Percentiles rank a stretch among this genome's conserved stretches.
These are phyloP conservation scores for Phylloscopus trochilus DNA, from an alignment of 2,113 vertebrate genomes.

Conservation along the genomic window DNA sequence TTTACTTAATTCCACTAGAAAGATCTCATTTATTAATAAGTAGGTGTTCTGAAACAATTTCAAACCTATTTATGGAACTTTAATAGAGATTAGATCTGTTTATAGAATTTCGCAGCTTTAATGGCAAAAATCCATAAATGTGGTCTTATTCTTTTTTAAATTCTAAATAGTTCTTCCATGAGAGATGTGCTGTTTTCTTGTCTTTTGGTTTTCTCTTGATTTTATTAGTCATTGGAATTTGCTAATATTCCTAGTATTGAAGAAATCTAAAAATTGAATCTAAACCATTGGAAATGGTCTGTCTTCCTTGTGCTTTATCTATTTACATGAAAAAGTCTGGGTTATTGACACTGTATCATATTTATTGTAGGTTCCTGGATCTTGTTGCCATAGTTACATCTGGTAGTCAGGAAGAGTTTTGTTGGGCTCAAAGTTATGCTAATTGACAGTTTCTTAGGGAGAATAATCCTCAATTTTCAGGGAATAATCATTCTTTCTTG, in stretches of 20 bases:
- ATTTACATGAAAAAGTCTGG: conserved; percentile 65
- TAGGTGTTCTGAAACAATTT: conserved; percentile 10
- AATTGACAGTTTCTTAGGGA: conserved; percentile 64
- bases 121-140: not conserved
- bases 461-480: conserved; percentile 59
- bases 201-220: not conserved
- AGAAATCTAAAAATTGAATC: conserved; percentile 13
- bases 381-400: conserved; percentile 68
- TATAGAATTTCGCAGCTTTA: not conserved
- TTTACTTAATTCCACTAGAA: not conserved
- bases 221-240: not conserved
- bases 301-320: conserved; percentile 13
- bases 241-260: not conserved
- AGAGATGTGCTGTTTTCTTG: not conserved
- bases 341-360: conserved; percentile 70
- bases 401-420: conserved; percentile 55
- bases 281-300: conserved; percentile 4
- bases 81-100: not conserved
- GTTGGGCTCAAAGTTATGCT: conserved; percentile 66
- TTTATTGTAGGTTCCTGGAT: conserved; percentile 64
- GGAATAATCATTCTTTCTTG: not conserved
- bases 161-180: not conserved
- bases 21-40: not conserved
- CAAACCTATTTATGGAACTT: not conserved
- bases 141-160: not conserved